A percentile compares a stretch with the other conserved stretches of the same genome.
These are phyloP conservation scores for Ischnus inquisitorius DNA, from an alignment of 2,888 invertebrate species.

Conservation along the genomic window DNA sequence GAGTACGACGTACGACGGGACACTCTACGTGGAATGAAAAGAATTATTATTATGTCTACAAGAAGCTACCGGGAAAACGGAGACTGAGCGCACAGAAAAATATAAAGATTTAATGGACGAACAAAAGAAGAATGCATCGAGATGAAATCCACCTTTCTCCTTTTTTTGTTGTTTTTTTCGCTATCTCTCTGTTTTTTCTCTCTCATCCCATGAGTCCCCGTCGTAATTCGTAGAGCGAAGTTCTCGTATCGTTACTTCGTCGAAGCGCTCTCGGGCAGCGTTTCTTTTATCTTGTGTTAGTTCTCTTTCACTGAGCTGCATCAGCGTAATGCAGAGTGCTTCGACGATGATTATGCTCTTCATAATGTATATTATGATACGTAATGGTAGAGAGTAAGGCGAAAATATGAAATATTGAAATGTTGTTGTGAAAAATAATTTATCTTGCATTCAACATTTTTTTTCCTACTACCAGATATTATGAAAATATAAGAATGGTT, in stretches of 20 bases:
- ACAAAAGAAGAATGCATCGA: background rate
- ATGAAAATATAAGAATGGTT: background rate
- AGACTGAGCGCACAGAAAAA: slow-evolving; percentile 47
- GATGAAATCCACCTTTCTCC: background rate
- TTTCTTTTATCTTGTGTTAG: background rate
- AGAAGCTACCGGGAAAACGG: slow-evolving; percentile 13
- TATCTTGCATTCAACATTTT: too few species aligned
- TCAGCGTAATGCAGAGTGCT: too few species aligned
- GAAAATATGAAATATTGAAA: too few species aligned
- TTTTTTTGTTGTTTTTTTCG: background rate
- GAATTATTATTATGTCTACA: slow-evolving; percentile 52
- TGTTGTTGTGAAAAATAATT: too few species aligned
- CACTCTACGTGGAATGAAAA: slow-evolving; percentile 12
- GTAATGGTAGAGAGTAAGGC: too few species aligned
- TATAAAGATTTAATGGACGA: slow-evolving; percentile 59
- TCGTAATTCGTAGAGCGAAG: background rate
- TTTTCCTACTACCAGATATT: too few species aligned
- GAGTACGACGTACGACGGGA: slow-evolving; percentile 3
- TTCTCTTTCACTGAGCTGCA: background rate
- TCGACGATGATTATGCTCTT: too few species aligned
- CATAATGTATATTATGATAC: too few species aligned
- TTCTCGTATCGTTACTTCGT: background rate
- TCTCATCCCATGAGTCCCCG: background rate
- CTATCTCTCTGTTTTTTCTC: too few species aligned
- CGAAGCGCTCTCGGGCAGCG: background rate